These are phyloP conservation scores for Psittacara wagleri DNA, from an alignment of 2,113 vertebrate genomes.

Conservation along the genomic window DNA sequence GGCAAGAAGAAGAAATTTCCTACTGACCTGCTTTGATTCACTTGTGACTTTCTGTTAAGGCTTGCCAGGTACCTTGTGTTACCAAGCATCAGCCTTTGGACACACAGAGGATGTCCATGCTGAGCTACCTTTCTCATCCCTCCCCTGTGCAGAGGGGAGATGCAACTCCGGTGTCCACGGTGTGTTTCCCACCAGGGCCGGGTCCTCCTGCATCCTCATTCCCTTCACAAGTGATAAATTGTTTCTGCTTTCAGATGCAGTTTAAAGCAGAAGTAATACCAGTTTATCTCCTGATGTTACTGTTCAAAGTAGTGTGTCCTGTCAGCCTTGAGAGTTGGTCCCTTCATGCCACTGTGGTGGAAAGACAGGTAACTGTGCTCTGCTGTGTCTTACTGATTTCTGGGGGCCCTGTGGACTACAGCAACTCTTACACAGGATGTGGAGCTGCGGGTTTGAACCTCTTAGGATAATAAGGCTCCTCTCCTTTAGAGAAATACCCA, in stretches of 20 bases:
- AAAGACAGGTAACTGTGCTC: neutral
- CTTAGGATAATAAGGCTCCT: neutral
- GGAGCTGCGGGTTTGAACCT: neutral
- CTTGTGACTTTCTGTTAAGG: neutral
- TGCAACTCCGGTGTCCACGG: rapidly evolving
- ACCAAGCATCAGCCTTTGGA: neutral
- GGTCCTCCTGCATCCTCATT: neutral
- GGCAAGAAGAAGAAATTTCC: neutral
- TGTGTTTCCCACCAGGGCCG: neutral
- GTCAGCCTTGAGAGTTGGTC: neutral
- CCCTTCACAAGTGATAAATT: neutral
- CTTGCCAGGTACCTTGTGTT: rapidly evolving
- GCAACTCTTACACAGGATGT: neutral
- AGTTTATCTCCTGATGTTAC: neutral
- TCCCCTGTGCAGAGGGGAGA: neutral
- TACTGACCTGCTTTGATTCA: neutral
- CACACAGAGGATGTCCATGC: rapidly evolving
- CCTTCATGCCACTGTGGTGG: rapidly evolving
- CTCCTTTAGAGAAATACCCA: neutral
- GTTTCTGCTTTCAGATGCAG: neutral
- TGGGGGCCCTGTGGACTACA: neutral
- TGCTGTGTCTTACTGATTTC: neutral
- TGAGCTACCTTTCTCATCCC: neutral
- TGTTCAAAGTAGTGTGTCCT: neutral
- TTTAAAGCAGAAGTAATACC: neutral